Percentiles rank a stretch among this genome's conserved stretches.
phyloP scores from a whole-genome alignment of 1,140 invertebrate genomes.

The Tribolium castaneum region DNA sequence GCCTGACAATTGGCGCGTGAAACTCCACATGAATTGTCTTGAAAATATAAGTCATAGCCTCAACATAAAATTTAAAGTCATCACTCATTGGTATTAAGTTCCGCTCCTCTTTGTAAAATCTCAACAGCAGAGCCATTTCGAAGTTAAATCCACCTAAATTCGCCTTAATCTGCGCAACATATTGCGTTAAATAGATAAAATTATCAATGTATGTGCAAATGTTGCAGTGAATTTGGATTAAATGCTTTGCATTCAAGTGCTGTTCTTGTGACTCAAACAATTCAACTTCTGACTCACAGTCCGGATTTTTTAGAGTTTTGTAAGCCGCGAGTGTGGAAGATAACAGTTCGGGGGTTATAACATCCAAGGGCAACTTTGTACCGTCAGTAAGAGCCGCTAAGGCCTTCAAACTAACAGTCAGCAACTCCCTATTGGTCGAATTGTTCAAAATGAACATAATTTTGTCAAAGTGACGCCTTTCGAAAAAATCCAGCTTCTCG shows the following conservation, averaged over 20 bases:
- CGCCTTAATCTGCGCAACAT: constrained; percentile 20
- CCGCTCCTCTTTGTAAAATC: constrained; percentile 48
- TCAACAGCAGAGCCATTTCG: constrained; percentile 39
- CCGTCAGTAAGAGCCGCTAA: constrained; percentile 55
- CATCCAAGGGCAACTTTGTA: constrained; percentile 50
- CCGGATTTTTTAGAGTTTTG: not conserved
- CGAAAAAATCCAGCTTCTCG: constrained; percentile 64
- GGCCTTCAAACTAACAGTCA: constrained; percentile 65
- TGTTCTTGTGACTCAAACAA: constrained; percentile 40
- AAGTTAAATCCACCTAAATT: constrained; percentile 37
- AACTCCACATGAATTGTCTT: constrained; percentile 32
- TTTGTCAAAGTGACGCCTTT: constrained; percentile 67
- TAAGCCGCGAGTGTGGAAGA: not conserved
- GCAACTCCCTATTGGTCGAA: constrained; percentile 73
- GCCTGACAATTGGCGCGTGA: not conserved
- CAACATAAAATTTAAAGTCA: constrained; percentile 51
- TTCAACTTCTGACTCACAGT: constrained; percentile 45
- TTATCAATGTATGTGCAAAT: constrained; percentile 49
- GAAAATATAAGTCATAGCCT: constrained; percentile 50
- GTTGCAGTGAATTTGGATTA: constrained; percentile 53
- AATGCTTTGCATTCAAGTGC: constrained; percentile 44
- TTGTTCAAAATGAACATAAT: constrained; percentile 75
- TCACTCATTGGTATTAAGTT: constrained; percentile 50
- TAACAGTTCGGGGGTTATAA: constrained; percentile 40
- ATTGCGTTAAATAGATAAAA: constrained; percentile 16